A percentile compares a stretch with the other conserved stretches of the same genome.
These are phyloP conservation scores for Macrostomum cliftonense DNA, from an alignment of 2,888 invertebrate species.

Conservation along the genomic window DNA sequence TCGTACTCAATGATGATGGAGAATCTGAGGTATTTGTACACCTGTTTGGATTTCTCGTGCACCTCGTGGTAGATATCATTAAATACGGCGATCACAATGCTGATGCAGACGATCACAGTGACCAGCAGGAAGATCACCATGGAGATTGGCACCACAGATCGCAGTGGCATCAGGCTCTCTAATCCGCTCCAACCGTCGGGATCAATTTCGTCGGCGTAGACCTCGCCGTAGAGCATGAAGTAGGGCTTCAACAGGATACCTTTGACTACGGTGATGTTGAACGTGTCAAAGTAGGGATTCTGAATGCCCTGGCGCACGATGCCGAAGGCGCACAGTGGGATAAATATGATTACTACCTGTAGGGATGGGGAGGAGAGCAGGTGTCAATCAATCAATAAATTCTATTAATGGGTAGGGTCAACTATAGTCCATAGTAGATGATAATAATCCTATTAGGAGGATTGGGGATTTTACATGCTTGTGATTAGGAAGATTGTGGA, in stretches of 20 bases:
- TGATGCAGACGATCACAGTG: conserved; percentile 86
- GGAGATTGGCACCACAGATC: conserved; percentile 37
- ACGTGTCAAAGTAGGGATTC: conserved; percentile 49
- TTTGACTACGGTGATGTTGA: conserved; percentile 40
- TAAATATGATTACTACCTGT: conserved; percentile 61
- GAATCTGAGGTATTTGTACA: conserved; percentile 97
- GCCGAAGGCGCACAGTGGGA: conserved; percentile 89
- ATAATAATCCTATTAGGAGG: too few species aligned
- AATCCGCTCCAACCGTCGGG: conserved; percentile 47
- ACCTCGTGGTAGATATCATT: conserved; percentile 46
- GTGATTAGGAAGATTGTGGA: too few species aligned
- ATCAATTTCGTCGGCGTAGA: conserved; percentile 85
- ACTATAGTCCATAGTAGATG: too few species aligned
- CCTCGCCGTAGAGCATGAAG: conserved; percentile 96
- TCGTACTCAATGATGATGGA: conserved; percentile 85
- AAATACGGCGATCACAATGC: conserved; percentile 91
- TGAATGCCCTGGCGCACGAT: conserved; percentile 82
- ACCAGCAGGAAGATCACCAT: conserved; percentile 90
- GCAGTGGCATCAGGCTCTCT: conserved; percentile 21
- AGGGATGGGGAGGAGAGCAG: too few species aligned
- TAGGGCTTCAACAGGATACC: conserved; percentile 88
- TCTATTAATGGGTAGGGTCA: too few species aligned
- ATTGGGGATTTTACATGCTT: too few species aligned
- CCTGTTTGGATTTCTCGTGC: conserved; percentile 82
- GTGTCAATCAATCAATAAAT: too few species aligned